A percentile compares a stretch with the other conserved stretches of the same genome.
Conservation (phyloP, 2,797 vertebrate genomes). For the Alcedo atthis region DNA sequence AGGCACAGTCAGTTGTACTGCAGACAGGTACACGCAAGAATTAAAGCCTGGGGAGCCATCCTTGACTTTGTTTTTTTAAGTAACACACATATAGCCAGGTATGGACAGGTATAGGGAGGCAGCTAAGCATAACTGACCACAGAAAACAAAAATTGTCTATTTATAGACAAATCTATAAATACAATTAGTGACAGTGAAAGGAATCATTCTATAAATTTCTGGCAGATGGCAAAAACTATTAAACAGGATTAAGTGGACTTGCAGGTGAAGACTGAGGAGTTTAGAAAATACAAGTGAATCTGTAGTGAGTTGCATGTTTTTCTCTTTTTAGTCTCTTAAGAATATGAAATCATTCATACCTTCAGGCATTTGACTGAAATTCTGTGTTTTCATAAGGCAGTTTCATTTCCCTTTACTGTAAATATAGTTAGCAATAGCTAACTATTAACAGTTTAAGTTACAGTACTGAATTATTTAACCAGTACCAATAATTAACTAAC, state of each 20-base stretch:
- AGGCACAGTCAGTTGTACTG: constrained; percentile 39
- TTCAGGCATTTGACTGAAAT: neutral
- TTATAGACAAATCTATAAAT: neutral
- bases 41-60: neutral
- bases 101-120: neutral
- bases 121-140: constrained; percentile 54
- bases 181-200: neutral
- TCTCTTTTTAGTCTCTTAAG: neutral
- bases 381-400: neutral
- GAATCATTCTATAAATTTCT: neutral
- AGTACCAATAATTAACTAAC: neutral
- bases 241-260: neutral
- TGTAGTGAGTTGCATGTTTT: neutral
- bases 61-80: neutral
- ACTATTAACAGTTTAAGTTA: neutral
- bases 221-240: neutral
- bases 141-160: neutral
- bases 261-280: neutral
- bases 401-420: neutral
- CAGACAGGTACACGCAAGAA: constrained; percentile 20
- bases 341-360: neutral
- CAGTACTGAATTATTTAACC: neutral
- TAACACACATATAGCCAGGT: constrained; percentile 8
- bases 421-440: neutral
- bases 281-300: neutral